phyloP scores from a whole-genome alignment of 2,113 vertebrate genomes.

The Strigops habroptila region DNA sequence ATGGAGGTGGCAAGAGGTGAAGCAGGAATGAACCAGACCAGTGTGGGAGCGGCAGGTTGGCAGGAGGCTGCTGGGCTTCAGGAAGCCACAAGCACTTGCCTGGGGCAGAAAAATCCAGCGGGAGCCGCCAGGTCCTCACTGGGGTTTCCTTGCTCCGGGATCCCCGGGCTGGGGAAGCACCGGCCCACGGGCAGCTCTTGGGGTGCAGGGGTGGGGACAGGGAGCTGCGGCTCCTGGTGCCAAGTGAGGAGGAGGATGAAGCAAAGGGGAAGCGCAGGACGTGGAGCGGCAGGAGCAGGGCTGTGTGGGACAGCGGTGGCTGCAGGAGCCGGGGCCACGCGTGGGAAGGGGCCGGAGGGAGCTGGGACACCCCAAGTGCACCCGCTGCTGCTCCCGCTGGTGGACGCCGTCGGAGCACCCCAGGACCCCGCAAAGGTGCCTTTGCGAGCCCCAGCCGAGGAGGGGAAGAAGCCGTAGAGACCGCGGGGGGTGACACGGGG shows the following conservation, averaged over 20 bases:
- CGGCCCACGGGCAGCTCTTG: not conserved
- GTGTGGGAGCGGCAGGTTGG: not conserved
- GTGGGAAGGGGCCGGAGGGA: too few species aligned
- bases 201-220: not conserved
- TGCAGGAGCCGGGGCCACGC: not conserved
- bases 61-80: not conserved
- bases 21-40: not conserved
- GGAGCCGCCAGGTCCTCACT: not conserved
- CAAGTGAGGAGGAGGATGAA: not conserved
- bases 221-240: not conserved
- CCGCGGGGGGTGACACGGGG: too few species aligned
- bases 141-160: not conserved
- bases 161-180: not conserved
- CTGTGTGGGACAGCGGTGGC: accelerated
- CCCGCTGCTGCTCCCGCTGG: too few species aligned
- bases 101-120: not conserved
- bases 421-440: too few species aligned
- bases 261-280: accelerated
- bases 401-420: too few species aligned
- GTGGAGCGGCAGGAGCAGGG: not conserved
- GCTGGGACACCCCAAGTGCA: too few species aligned
- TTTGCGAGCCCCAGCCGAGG: too few species aligned
- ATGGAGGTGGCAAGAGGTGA: not conserved
- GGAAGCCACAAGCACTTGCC: not conserved
- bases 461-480: too few species aligned